A percentile compares a stretch with the other conserved stretches of the same genome.
Evolutionary conservation across 2,113 vertebrate genomes (phyloP).

Genomic region (Microtus montanus): DNA sequence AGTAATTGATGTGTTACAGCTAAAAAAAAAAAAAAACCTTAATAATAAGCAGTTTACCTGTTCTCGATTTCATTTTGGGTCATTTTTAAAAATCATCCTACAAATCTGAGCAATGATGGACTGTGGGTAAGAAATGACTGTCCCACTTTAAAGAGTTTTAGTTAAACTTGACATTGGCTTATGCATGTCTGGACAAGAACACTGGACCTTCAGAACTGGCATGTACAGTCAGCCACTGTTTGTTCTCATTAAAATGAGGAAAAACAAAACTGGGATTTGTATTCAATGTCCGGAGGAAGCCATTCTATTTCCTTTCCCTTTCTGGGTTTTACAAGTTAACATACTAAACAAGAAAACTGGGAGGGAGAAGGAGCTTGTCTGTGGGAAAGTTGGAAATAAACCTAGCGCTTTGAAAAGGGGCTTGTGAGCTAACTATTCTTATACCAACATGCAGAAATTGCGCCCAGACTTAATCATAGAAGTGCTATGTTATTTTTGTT

Average conservation of each 20-base stretch:
- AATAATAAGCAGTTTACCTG: background rate
- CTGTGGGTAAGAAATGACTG: background rate
- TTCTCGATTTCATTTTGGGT: background rate
- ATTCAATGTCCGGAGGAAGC: slow-evolving; percentile 47
- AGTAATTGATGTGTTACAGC: background rate
- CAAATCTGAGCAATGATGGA: background rate
- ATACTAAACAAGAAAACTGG: slow-evolving; percentile 48
- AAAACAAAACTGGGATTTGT: background rate
- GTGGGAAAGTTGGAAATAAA: slow-evolving; percentile 64
- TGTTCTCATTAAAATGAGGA: background rate
- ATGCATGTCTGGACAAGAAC: background rate
- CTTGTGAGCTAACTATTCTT: background rate
- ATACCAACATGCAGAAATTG: background rate
- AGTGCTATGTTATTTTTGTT: too few species aligned
- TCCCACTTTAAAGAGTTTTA: background rate
- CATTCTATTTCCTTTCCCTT: slow-evolving; percentile 51
- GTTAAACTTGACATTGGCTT: background rate
- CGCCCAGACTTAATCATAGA: background rate
- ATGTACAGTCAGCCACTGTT: background rate
- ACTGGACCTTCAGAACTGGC: background rate
- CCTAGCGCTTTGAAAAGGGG: slow-evolving; percentile 27
- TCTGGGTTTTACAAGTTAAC: slow-evolving; percentile 63
- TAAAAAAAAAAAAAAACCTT: background rate
- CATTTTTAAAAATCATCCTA: background rate
- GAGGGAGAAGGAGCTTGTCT: background rate